Conservation (phyloP, 2,888 invertebrate genomes). For the Anthrax anthrax region DNA sequence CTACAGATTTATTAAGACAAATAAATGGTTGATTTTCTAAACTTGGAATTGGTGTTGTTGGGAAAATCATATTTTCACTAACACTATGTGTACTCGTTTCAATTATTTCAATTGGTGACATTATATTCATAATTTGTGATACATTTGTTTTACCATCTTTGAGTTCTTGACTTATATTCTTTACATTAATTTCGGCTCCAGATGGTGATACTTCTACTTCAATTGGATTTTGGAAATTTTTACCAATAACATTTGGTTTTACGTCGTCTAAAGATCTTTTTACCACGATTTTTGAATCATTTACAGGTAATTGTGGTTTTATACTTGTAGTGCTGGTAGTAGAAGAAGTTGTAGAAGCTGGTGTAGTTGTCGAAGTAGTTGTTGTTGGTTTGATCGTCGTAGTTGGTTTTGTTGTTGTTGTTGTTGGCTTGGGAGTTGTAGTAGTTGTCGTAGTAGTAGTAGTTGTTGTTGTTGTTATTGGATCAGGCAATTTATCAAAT, state of each 20-base stretch:
- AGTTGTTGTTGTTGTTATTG: constrained; percentile 26
- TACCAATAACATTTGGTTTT: neutral
- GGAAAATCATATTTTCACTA: neutral
- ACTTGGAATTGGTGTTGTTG: neutral
- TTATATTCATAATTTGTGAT: constrained; percentile 2
- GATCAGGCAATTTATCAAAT: constrained; percentile 42
- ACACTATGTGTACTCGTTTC: neutral
- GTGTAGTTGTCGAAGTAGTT: constrained; percentile 25
- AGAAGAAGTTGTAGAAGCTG: constrained; percentile 23
- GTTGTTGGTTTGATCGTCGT: constrained; percentile 33
- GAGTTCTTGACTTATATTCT: constrained; percentile 5
- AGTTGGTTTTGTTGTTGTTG: constrained; percentile 31
- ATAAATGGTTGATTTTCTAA: constrained; percentile 33
- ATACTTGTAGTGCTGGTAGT: too few relatives aligned
- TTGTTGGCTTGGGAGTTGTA: constrained; percentile 33
- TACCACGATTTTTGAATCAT: neutral
- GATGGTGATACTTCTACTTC: constrained; percentile 21
- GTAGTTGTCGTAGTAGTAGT: constrained; percentile 41
- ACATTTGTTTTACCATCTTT: constrained; percentile 2
- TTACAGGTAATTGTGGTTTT: neutral
- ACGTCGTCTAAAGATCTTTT: neutral
- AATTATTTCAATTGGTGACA: constrained; percentile 5
- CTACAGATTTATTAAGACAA: constrained; percentile 44
- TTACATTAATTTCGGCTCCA: constrained; percentile 12
- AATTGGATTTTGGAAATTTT: neutral